These are phyloP conservation scores for Trematocara unimaculatum DNA, from an alignment of 2,113 vertebrate species.

Conservation along the genomic window DNA sequence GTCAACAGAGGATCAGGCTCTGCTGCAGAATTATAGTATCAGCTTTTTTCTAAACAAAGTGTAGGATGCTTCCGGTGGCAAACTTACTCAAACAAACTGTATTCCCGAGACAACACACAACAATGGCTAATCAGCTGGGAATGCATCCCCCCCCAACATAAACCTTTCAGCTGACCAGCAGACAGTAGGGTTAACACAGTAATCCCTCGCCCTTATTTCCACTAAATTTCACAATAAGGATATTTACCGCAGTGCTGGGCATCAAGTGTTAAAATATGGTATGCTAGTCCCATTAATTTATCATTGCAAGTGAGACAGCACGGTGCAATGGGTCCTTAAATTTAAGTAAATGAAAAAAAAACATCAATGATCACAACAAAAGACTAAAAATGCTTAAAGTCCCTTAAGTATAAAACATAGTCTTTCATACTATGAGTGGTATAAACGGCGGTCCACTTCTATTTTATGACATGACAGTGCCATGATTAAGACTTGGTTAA, in stretches of 20 bases:
- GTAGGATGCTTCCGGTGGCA: background rate
- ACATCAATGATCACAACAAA: background rate
- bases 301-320: background rate
- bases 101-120: background rate
- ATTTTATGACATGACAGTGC: background rate
- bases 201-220: background rate
- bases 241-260: background rate
- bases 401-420: background rate
- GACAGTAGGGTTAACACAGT: background rate
- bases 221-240: background rate
- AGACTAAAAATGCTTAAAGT: background rate
- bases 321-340: background rate
- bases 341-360: background rate
- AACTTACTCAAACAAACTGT: background rate
- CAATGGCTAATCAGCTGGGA: background rate
- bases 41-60: background rate
- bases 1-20: background rate
- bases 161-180: background rate
- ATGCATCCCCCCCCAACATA: background rate
- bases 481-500: background rate
- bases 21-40: background rate
- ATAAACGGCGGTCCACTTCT: background rate
- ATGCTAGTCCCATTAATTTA: background rate
- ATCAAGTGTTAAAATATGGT: background rate
- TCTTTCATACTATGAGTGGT: rapidly evolving